phyloP scores from a whole-genome alignment of 2,888 invertebrate species.

The Epinotia ramella region DNA sequence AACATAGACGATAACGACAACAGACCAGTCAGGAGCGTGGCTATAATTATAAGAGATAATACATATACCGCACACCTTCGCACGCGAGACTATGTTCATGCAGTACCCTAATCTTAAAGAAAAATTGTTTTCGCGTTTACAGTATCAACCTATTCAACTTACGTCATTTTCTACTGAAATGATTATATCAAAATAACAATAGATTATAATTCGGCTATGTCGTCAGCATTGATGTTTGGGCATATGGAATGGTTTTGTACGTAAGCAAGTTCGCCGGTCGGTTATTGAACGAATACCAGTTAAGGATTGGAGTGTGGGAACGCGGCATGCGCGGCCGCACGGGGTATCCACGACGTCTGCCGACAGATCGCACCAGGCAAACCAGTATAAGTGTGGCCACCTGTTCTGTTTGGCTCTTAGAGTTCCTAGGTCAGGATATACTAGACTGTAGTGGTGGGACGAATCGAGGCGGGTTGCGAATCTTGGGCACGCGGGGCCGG shows the following conservation, averaged over 20 bases:
- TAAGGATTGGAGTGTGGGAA: slow-evolving; percentile 49
- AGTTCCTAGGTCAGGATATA: not conserved
- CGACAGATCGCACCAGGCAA: not conserved
- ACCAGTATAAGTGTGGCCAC: not conserved
- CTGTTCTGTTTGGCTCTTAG: not conserved
- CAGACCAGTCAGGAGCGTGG: slow-evolving; percentile 28
- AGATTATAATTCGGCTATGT: slow-evolving; percentile 22
- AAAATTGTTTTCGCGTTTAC: slow-evolving; percentile 6
- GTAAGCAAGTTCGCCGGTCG: slow-evolving; percentile 20
- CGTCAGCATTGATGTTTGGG: slow-evolving; percentile 28
- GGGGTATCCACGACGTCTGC: not conserved
- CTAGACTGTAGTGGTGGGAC: not conserved
- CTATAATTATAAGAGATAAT: slow-evolving; percentile 30
- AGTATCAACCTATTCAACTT: slow-evolving; percentile 8
- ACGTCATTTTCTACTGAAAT: slow-evolving; percentile 15
- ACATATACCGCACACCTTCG: not conserved
- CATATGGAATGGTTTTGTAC: slow-evolving; percentile 21
- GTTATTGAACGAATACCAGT: slow-evolving; percentile 35
- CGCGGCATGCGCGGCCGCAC: slow-evolving; percentile 38
- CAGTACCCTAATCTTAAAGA: slow-evolving; percentile 30
- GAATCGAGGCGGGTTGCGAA: not conserved
- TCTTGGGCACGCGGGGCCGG: slow-evolving; percentile 49
- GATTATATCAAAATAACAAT: slow-evolving; percentile 24
- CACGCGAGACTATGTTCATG: slow-evolving; percentile 11
- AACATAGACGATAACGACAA: slow-evolving; percentile 35